Percentiles rank a stretch among this genome's conserved stretches.
phyloP scores from a whole-genome alignment of 2,888 invertebrate species.

The Cylindroiulus punctatus region DNA sequence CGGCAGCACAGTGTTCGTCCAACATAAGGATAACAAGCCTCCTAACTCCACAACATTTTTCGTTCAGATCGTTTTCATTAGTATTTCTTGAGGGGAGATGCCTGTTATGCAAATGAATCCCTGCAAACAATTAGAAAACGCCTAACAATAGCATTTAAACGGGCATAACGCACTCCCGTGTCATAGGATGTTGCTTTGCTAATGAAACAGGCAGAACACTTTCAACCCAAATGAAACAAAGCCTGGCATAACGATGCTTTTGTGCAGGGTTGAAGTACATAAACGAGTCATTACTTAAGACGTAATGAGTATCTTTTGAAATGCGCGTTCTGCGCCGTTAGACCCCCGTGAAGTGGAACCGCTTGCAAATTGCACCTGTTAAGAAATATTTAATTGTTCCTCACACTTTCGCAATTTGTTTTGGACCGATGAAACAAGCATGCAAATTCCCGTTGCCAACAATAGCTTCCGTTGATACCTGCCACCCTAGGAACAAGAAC shows the following conservation, averaged over 20 bases:
- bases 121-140: neutral
- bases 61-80: neutral
- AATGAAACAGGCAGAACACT: conserved; percentile 1
- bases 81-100: neutral
- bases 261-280: neutral
- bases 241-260: neutral
- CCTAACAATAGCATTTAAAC: neutral
- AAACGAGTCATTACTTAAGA: neutral
- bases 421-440: neutral
- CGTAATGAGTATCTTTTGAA: conserved; percentile 10
- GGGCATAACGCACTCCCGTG: neutral
- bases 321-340: neutral
- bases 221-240: neutral
- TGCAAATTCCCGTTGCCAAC: neutral
- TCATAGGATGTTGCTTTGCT: neutral
- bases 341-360: neutral
- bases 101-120: conserved; percentile 18
- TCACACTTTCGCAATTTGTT: neutral
- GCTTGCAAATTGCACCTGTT: conserved; percentile 9
- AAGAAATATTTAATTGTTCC: conserved; percentile 18
- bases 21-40: too few species aligned
- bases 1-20: too few species aligned
- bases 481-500: neutral
- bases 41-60: too few species aligned
- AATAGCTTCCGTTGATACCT: neutral